Percentiles rank a stretch among this genome's conserved stretches.
phyloP scores from a whole-genome alignment of 2,797 vertebrate genomes.

The Manis crassicaudata region DNA sequence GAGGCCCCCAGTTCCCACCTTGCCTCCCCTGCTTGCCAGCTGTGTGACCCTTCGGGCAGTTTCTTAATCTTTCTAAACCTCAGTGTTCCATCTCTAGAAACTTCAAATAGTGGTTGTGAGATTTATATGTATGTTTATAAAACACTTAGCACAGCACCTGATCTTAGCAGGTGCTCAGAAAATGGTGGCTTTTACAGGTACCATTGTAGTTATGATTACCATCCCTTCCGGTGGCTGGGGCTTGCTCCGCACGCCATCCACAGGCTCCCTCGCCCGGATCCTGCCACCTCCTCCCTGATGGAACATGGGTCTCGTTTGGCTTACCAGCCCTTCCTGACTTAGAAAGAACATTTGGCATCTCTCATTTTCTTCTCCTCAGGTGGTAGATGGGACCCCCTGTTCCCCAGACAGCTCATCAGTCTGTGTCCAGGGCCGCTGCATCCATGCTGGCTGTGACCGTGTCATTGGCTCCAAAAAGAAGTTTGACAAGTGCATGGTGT shows the following conservation, averaged over 20 bases:
- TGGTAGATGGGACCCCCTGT: conserved; percentile 85
- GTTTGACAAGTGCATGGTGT: conserved; percentile 87
- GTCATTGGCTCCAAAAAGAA: conserved; percentile 86
- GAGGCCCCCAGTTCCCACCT: neutral
- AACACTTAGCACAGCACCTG: neutral
- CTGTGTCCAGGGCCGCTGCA: conserved; percentile 85
- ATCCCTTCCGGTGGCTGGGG: too few relatives aligned
- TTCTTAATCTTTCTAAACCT: neutral
- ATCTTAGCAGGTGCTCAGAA: neutral
- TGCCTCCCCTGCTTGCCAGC: neutral
- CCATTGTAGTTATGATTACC: neutral
- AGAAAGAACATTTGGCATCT: neutral
- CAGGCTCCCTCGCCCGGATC: neutral
- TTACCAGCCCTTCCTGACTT: neutral
- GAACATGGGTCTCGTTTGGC: neutral
- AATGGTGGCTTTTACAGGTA: neutral
- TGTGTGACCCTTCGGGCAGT: neutral
- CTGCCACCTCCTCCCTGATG: neutral
- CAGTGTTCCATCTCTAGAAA: neutral
- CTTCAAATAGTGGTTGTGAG: neutral
- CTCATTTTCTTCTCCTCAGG: conserved; percentile 73
- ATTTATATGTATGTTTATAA: neutral
- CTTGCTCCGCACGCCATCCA: neutral
- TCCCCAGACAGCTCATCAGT: conserved; percentile 82
- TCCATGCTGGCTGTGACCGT: conserved; percentile 84